Conservation (phyloP, 2,888 invertebrate species). For the Agonopterix arenella region DNA sequence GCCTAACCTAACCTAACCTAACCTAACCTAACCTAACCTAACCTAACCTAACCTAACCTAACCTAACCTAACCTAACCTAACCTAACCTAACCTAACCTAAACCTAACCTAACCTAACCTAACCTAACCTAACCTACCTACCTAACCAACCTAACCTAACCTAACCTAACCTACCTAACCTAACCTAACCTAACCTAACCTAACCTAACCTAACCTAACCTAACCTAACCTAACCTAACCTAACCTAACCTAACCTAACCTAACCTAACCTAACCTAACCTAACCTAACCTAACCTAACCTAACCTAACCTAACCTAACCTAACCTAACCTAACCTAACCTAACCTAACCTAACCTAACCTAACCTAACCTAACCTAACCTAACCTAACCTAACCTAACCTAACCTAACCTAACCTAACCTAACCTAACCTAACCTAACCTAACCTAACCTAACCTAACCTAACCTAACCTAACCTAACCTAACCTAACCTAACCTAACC, state of each 20-base stretch:
- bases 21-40: constrained; percentile 11
- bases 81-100: constrained; percentile 15
- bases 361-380: constrained; percentile 8
- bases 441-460: constrained; percentile 15
- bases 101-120: constrained; percentile 15
- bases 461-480: constrained; percentile 14
- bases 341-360: constrained; percentile 9
- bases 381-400: constrained; percentile 8
- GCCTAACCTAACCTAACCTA: constrained; percentile 12
- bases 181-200: constrained; percentile 7
- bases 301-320: constrained; percentile 8
- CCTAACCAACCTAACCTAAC: constrained; percentile 12
- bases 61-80: constrained; percentile 13
- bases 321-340: constrained; percentile 9
- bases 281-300: constrained; percentile 11
- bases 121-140: constrained; percentile 12
- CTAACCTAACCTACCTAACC: constrained; percentile 9
- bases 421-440: constrained; percentile 16
- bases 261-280: constrained; percentile 12
- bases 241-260: constrained; percentile 10
- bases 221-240: constrained; percentile 6
- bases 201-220: constrained; percentile 7
- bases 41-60: constrained; percentile 14
- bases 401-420: constrained; percentile 16
- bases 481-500: constrained; percentile 15